phyloP scores from a whole-genome alignment of 2,113 vertebrate species.

The Alces alces region DNA sequence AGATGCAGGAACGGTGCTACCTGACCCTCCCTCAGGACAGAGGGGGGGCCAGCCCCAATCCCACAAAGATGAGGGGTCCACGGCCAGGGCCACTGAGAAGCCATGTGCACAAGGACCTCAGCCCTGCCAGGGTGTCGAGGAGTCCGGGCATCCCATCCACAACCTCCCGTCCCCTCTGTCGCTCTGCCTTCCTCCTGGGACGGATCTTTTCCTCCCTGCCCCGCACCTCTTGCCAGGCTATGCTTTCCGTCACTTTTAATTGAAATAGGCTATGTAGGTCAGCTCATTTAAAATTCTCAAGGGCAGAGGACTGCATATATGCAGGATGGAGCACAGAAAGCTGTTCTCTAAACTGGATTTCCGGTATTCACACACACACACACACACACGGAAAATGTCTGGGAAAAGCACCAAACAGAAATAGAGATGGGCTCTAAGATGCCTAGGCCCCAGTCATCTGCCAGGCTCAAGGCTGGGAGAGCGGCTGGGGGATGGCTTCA shows the following conservation, averaged over 20 bases:
- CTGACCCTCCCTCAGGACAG: not conserved
- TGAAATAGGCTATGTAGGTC: conserved; percentile 64
- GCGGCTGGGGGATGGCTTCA: fast-evolving
- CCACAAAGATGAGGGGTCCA: not conserved
- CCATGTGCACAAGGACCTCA: not conserved
- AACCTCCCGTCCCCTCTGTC: not conserved
- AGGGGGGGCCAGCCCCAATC: not conserved
- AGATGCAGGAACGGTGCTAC: not conserved
- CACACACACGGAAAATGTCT: not conserved
- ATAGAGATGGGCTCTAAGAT: not conserved
- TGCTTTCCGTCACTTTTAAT: conserved; percentile 48
- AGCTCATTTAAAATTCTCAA: conserved; percentile 68
- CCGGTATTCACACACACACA: conserved; percentile 11
- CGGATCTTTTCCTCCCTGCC: not conserved
- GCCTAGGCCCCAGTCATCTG: not conserved
- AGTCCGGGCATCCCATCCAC: not conserved
- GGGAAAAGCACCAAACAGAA: not conserved
- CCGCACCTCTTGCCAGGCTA: not conserved
- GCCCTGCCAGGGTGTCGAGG: not conserved
- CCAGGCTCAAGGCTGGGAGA: not conserved
- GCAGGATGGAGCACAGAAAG: not conserved
- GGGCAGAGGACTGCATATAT: conserved; percentile 46
- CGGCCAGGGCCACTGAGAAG: not conserved
- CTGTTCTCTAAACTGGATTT: conserved; percentile 6
- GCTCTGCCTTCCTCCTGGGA: not conserved